These are phyloP conservation scores for Muschampia plurimacula DNA, from an alignment of 2,888 invertebrate genomes.

Conservation along the genomic window DNA sequence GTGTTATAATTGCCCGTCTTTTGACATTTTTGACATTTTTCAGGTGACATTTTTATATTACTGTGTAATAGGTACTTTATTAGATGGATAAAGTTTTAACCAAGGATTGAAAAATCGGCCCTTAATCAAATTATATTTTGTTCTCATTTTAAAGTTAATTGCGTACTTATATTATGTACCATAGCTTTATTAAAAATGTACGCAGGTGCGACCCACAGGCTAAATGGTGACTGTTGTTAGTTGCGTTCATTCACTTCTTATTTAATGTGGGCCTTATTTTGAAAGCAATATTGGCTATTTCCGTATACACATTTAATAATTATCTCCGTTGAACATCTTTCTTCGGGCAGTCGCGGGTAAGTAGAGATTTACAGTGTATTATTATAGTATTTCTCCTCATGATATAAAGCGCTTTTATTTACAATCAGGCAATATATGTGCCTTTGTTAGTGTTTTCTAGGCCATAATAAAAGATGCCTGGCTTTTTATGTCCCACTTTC, in stretches of 20 bases:
- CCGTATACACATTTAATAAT: neutral
- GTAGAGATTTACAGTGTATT: slow-evolving; percentile 7
- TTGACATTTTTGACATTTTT: no score
- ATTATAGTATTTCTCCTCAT: neutral
- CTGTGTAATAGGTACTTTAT: no score
- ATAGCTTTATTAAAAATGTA: slow-evolving; percentile 55
- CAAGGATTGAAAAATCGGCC: no score
- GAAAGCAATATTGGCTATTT: slow-evolving; percentile 4
- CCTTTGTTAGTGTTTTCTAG: neutral
- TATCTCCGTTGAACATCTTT: slow-evolving; percentile 26
- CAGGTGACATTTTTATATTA: no score
- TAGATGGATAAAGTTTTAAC: no score
- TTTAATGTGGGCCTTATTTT: slow-evolving; percentile 15
- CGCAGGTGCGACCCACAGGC: slow-evolving; percentile 66
- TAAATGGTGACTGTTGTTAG: slow-evolving; percentile 59
- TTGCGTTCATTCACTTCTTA: slow-evolving; percentile 31
- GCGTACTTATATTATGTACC: slow-evolving; percentile 45
- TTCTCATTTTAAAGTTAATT: neutral
- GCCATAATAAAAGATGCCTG: slow-evolving; percentile 27
- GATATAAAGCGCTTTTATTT: slow-evolving; percentile 13
- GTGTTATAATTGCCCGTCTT: no score
- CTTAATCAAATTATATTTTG: neutral
- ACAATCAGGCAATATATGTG: neutral
- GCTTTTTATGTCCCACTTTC: neutral
- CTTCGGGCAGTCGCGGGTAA: slow-evolving; percentile 4